phyloP scores from a whole-genome alignment of 1,140 invertebrate genomes.

The Sarcophaga bullata region DNA sequence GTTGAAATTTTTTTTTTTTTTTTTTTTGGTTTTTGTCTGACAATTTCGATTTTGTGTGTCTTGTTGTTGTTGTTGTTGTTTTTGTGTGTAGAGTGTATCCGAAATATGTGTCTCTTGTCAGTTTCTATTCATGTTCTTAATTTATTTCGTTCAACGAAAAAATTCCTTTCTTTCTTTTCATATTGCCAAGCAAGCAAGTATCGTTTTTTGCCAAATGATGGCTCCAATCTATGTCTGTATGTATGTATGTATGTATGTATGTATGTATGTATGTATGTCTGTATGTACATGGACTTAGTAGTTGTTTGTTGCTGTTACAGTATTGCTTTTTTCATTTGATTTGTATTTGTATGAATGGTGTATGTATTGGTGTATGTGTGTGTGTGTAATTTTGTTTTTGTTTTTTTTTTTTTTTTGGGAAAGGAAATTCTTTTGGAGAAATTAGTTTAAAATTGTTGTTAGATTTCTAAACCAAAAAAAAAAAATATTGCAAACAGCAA shows the following conservation, averaged over 20 bases:
- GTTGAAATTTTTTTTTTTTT: too few species aligned
- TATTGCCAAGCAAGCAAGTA: neutral
- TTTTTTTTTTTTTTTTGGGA: neutral
- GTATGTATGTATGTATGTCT: neutral
- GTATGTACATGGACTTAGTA: neutral
- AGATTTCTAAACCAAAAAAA: neutral
- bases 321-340: neutral
- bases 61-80: neutral
- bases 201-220: neutral
- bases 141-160: neutral
- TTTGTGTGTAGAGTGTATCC: neutral
- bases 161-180: neutral
- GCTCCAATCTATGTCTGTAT: neutral
- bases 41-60: neutral
- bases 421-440: slow-evolving; percentile 8
- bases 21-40: too few species aligned
- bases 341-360: too few species aligned
- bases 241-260: neutral
- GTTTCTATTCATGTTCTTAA: slow-evolving; percentile 1
- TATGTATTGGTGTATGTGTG: too few species aligned
- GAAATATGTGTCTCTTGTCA: neutral
- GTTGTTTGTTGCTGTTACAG: neutral
- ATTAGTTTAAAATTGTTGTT: neutral
- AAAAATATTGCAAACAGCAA: neutral
- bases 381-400: too few species aligned